Evolutionary conservation across 2,888 invertebrate genomes (phyloP).

Genomic region (Formica aserva): DNA sequence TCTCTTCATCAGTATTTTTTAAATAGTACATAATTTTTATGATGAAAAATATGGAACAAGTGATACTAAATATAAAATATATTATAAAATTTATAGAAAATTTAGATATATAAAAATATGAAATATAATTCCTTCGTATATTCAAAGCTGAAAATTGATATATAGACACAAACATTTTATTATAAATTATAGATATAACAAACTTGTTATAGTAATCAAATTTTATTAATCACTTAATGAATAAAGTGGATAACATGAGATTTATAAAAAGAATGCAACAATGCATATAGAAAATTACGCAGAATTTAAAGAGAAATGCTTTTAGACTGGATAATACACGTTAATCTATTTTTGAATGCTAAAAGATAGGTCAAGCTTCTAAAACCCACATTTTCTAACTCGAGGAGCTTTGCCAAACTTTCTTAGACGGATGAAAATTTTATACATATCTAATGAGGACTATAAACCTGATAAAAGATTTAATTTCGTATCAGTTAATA

Average conservation of each 20-base stretch:
- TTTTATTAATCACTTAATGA: neutral
- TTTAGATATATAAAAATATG: neutral
- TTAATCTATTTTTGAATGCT: constrained; percentile 83
- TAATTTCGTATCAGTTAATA: neutral
- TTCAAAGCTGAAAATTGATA: neutral
- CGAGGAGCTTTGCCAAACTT: constrained; percentile 76
- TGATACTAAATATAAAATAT: constrained; percentile 27
- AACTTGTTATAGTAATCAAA: neutral
- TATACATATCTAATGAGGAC: constrained; percentile 5
- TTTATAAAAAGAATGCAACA: neutral
- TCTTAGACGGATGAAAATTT: constrained; percentile 59
- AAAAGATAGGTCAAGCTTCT: constrained; percentile 79
- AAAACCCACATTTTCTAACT: constrained; percentile 79
- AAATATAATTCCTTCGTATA: constrained; percentile 12
- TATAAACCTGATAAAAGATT: neutral
- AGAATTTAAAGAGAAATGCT: constrained; percentile 75
- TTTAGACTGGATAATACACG: constrained; percentile 79
- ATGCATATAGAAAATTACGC: constrained; percentile 1
- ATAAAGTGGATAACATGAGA: neutral
- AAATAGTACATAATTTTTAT: constrained; percentile 69
- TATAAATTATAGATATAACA: neutral
- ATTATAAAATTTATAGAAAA: constrained; percentile 14
- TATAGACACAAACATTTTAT: neutral
- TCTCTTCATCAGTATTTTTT: constrained; percentile 69
- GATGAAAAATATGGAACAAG: constrained; percentile 60